Base-by-base conservation (phyloP, 2,888 invertebrate species). In the Candidula unifasciata region DNA sequence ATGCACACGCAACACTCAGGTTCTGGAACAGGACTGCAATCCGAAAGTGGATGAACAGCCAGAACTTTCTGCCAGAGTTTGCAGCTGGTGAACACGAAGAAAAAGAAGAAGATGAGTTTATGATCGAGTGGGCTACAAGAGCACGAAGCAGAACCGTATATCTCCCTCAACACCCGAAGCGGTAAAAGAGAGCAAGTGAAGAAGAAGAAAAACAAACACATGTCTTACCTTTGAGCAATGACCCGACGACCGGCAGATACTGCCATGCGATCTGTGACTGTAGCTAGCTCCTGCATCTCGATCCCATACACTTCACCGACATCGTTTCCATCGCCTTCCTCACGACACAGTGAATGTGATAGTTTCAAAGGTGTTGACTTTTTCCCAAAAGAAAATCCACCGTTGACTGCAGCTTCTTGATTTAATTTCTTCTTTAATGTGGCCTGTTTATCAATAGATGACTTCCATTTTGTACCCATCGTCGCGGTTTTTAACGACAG, bases 341-440 rank as follows among this genome's bases (percentile, higher is more conserved):
- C 73, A n/a, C 0, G 44, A 44, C 27, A 73, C 1, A 8, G 10
- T n/a, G 73, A n/a, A 73, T 8, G 44, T 6, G 73, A n/a, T 73
- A 44, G 73, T 44, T 73, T n/a, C 13, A 44, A 73, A 3, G 44
- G 13, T 3, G 37, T 73, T 13, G 27, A 24, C 10, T 27, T n/a
- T n/a, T 52, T 8, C n/a, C 73, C 73, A 73, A 73, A 73, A 73
- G 73, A 73, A n/a, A 73, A 73, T n/a, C n/a, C 73, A 44, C 73
- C 44, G 21, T 73, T n/a, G 44, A 73, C 27, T n/a, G n/a, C 16
- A 10, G n/a, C n/a, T 6, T 44, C 52, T 1, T 52, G 73, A 13
- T 44, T 16, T 44, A n/a, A n/a, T 73, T 37, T 35, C 69, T 18
- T 37, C 2, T 71, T 33, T 0, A 71, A 5, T 6, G 3, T 18